Conservation (phyloP, 1,140 invertebrate species). For the Eriosoma lanigerum region DNA sequence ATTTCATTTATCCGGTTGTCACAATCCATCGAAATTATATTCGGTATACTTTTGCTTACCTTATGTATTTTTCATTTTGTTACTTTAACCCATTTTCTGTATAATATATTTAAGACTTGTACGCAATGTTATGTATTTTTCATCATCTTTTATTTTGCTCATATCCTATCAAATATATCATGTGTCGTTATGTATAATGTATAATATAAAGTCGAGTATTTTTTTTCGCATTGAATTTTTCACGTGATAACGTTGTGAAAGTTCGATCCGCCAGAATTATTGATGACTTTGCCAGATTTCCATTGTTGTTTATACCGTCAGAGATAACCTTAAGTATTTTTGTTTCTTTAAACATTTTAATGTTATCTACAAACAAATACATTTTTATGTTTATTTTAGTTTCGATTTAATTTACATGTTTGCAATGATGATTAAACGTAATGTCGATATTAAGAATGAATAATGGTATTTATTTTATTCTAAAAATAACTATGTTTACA, state of each 20-base stretch:
- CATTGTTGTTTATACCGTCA: neutral
- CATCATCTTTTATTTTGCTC: slow-evolving; percentile 19
- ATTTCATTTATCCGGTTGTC: too few species aligned
- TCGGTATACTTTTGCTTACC: neutral
- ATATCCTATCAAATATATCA: slow-evolving; percentile 20
- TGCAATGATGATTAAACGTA: too few species aligned
- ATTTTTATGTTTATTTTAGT: too few species aligned
- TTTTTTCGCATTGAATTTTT: neutral
- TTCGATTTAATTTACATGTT: too few species aligned
- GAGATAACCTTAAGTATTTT: neutral
- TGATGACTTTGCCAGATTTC: neutral
- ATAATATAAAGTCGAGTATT: slow-evolving; percentile 5
- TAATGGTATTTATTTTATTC: too few species aligned
- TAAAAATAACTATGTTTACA: too few species aligned
- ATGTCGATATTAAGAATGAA: too few species aligned
- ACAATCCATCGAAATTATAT: too few species aligned
- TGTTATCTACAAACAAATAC: neutral
- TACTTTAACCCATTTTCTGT: slow-evolving; percentile 7
- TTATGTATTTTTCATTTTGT: slow-evolving; percentile 21
- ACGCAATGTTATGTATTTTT: neutral
- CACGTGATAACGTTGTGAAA: slow-evolving; percentile 15
- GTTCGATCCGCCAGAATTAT: slow-evolving; percentile 13
- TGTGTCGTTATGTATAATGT: neutral
- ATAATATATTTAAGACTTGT: slow-evolving; percentile 27
- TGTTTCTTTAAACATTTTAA: neutral